Conservation (phyloP, 2,113 vertebrate genomes). For the Melanostigma gelatinosum region DNA sequence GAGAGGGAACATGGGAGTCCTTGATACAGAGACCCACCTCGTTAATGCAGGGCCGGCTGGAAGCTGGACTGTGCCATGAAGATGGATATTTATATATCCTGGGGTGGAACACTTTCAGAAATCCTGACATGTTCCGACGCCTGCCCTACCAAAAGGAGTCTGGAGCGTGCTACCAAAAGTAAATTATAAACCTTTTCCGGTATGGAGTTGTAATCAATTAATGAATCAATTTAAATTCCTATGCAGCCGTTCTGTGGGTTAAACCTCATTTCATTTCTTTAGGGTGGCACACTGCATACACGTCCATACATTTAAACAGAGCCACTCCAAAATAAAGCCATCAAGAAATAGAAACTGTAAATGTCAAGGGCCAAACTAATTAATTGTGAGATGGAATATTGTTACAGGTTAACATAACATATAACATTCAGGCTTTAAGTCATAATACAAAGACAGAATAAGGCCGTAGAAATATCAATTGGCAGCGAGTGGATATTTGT, state of each 20-base stretch:
- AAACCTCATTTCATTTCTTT: background rate
- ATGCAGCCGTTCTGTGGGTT: too few relatives aligned
- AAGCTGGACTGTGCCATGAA: background rate
- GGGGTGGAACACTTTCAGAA: conserved; percentile 4
- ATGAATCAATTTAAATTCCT: background rate
- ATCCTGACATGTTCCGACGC: background rate
- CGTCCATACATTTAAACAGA: background rate
- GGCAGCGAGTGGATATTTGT: background rate
- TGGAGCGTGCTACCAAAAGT: background rate
- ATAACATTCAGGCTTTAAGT: background rate
- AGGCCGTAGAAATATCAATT: background rate
- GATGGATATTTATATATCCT: conserved; percentile 9
- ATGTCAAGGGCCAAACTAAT: background rate
- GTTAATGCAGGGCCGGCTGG: conserved; percentile 6
- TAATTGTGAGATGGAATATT: too few relatives aligned
- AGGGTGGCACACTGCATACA: background rate
- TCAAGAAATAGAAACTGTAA: background rate
- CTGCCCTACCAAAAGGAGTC: background rate
- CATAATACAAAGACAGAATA: background rate
- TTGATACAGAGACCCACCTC: conserved; percentile 5
- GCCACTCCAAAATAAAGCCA: background rate
- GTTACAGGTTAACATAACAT: too few relatives aligned
- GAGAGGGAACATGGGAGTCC: background rate
- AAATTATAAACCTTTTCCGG: background rate
- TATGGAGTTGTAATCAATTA: background rate